Evolutionary conservation across 2,888 invertebrate genomes (phyloP), one percentile per base, ranked within the genome.

Genomic region (Drosophila percnosoma): DNA sequence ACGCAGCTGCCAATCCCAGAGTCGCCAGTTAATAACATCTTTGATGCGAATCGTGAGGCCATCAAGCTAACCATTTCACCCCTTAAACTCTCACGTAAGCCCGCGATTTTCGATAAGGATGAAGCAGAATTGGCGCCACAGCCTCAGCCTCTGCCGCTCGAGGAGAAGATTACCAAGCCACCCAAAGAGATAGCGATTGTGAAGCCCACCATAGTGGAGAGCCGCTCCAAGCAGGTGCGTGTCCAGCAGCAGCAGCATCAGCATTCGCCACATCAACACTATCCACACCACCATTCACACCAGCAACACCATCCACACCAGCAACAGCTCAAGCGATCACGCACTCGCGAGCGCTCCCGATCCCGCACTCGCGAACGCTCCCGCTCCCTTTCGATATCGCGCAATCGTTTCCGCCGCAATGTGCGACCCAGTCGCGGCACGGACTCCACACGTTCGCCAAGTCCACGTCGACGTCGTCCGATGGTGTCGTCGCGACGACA

Each of bases 31-130:
- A 89, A 89, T 49, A 92, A 90, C 45, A 92, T 93, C 4, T 93
- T 93, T 48, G 91, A 92, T 76, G 80, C 85, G 5, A 93, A 93
- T 75, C 91, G 93, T 7, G 93, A 92, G 68, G 87, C 92, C 7
- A 93, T 93, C 27, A 93, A 93, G 69, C 38, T 93, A 58, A 93
- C 90, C 6, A 91, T 93, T 54, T 92, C 92, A 0, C 92, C 91
- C 0, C 66, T 92, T 13, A 92, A 92, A 61, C 68, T 91, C 2
- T 78, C 91, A 0, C 87, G 91, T 3, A 90, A 92, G 21, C 81
- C 90, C 0, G 91, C 90, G 0, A 86, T 91, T 34, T 87, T 90
- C 34, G 82, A 86, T 53, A 85, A 80, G 53, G 79, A 89, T 18
- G 88, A 86, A 0, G 2, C 61, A 4, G 84, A 84, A 1, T 24